These are phyloP conservation scores for Laothoe populi DNA, from an alignment of 2,888 invertebrate genomes.

Conservation along the genomic window DNA sequence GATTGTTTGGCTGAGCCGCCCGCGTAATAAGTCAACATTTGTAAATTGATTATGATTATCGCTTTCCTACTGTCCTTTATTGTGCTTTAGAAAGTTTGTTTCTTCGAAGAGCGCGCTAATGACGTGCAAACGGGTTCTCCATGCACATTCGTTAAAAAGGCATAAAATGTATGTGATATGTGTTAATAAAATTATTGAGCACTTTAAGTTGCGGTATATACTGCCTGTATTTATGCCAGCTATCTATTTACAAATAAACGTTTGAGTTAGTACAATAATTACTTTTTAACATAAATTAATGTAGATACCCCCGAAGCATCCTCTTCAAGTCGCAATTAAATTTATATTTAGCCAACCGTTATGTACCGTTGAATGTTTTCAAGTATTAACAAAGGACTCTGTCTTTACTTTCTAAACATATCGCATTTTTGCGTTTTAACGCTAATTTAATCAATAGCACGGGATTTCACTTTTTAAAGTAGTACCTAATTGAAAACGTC, in stretches of 20 bases:
- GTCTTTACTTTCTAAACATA: neutral
- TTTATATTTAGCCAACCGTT: too few species aligned
- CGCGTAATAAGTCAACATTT: constrained; percentile 68
- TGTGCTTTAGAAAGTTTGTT: constrained; percentile 21
- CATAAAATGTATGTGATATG: constrained; percentile 18
- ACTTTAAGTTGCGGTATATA: constrained; percentile 12
- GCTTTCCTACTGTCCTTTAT: constrained; percentile 24
- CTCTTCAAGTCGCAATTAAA: too few species aligned
- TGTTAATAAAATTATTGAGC: constrained; percentile 20
- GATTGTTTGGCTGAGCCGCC: constrained; percentile 70
- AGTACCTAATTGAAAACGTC: neutral
- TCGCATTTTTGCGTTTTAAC: neutral
- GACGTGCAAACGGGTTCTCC: constrained; percentile 18
- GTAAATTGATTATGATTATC: constrained; percentile 69
- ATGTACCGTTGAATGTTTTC: too few species aligned
- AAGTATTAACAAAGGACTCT: too few species aligned
- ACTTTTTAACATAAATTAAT: too few species aligned
- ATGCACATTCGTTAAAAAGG: constrained; percentile 22
- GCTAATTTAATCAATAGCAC: neutral
- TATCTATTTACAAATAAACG: too few species aligned
- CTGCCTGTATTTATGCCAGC: too few species aligned
- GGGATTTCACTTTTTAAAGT: neutral
- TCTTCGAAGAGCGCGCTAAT: constrained; percentile 18
- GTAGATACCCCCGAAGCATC: too few species aligned
- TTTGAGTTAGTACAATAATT: too few species aligned